These are phyloP conservation scores for Ophiodon elongatus DNA, from an alignment of 2,113 vertebrate genomes.

Conservation along the genomic window DNA sequence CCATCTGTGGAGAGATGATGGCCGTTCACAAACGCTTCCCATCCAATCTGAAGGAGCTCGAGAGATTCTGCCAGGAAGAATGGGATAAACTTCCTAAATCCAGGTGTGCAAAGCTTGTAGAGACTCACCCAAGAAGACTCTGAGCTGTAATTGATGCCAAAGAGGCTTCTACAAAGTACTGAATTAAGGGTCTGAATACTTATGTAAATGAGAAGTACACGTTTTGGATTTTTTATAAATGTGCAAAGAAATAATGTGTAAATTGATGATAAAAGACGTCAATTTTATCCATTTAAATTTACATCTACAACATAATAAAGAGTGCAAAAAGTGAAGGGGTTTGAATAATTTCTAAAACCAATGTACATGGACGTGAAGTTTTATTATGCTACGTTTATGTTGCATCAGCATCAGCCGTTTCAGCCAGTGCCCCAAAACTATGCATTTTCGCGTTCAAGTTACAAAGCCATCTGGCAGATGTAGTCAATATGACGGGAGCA, in stretches of 20 bases:
- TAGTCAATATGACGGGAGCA: background rate
- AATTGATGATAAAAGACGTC: background rate
- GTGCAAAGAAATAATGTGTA: background rate
- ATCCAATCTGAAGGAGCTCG: background rate
- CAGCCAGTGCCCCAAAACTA: background rate
- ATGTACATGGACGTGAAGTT: background rate
- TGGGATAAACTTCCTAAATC: background rate
- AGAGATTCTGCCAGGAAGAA: background rate
- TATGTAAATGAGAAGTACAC: background rate
- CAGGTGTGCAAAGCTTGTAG: slow-evolving; percentile 5
- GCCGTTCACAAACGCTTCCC: background rate
- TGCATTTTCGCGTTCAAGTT: too few species aligned
- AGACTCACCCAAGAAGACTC: background rate
- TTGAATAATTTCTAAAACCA: background rate
- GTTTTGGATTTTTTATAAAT: background rate
- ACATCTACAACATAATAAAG: background rate
- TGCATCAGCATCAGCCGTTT: background rate
- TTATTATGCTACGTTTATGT: background rate
- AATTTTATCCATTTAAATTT: background rate
- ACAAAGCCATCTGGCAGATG: background rate
- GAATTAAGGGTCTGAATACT: background rate
- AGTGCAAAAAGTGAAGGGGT: background rate
- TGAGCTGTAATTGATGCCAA: background rate
- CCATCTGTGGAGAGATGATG: background rate
- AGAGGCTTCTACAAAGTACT: background rate